Evolutionary conservation across 1,140 invertebrate species (phyloP), one percentile per base, ranked within the genome.

Genomic region (Ceratina japonica): DNA sequence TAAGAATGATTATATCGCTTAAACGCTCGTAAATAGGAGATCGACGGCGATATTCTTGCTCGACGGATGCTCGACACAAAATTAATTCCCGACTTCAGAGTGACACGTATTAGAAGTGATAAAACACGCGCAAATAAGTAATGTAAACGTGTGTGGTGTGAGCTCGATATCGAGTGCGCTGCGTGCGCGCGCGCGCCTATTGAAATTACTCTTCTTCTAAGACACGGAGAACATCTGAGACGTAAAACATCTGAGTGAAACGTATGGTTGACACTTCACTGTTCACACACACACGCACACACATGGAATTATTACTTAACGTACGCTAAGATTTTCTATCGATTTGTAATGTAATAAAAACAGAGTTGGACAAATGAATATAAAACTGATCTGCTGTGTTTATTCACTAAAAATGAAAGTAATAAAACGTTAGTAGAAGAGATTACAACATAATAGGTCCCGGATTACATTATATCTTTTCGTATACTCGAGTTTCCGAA

Each of bases 261-360:
- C 52, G 51, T 82, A 82, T 79, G 31, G 27, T 44, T 78, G 59
- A 81, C 79, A 75, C 52, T 83, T 83, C 31, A 83, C 59, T 70
- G 20, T 59, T n/a, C n/a, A n/a, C n/a, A n/a, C n/a, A n/a, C n/a
- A n/a, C n/a, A n/a, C n/a, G n/a, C n/a, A n/a, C n/a, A 61, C 37
- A 44, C 31, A 66, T 79, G 58, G n/a, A 79, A 79, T 83, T 79
- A 75, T 31, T 44, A 44, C 37, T 58, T 82, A 68, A 82, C 20
- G 52, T 51, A 76, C 66, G 58, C 51, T 68, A 69, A 52, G 44
- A 44, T 24, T 73, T 31, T 37, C 54, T 27, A 59, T 16, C 49
- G 82, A 81, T 69, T 82, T 68, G 49, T 59, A 81, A 63, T 70
- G 27, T 58, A 74, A 27, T 59, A 54, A 20, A 65, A 75, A 76